Evolutionary conservation across 2,113 vertebrate genomes (phyloP).

Genomic region (Conger conger): DNA sequence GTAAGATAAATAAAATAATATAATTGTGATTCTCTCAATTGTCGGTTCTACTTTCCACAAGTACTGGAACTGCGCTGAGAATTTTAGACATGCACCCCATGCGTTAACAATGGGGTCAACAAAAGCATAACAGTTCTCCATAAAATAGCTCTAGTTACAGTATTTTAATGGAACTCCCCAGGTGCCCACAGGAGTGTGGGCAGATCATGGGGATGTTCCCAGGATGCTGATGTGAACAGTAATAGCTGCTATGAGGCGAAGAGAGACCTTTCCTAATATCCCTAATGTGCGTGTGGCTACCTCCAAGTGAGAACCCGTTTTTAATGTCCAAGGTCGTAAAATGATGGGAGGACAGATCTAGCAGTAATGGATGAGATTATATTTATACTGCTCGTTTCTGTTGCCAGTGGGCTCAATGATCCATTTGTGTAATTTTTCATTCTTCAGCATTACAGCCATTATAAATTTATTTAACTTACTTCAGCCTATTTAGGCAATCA

Average conservation of each 20-base stretch:
- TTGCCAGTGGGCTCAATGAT: background rate
- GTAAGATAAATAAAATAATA: too few relatives aligned
- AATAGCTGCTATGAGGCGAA: background rate
- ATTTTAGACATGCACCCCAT: too few relatives aligned
- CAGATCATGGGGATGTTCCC: background rate
- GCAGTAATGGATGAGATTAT: background rate
- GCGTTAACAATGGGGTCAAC: too few relatives aligned
- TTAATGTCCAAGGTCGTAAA: background rate
- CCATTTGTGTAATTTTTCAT: background rate
- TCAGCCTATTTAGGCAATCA: background rate
- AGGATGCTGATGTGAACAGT: background rate
- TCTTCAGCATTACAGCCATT: background rate
- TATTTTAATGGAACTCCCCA: too few relatives aligned
- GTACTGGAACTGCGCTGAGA: too few relatives aligned
- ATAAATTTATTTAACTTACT: background rate
- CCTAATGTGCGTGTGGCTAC: too few relatives aligned
- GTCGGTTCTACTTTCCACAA: too few relatives aligned
- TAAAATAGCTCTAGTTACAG: too few relatives aligned
- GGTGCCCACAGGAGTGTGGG: background rate
- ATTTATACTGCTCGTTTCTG: background rate
- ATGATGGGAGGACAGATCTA: background rate
- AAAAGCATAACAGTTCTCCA: too few relatives aligned
- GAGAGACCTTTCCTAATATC: too few relatives aligned
- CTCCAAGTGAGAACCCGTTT: background rate
- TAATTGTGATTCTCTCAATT: too few relatives aligned